Percentiles rank a stretch among this genome's conserved stretches.
Evolutionary conservation across 2,797 vertebrate genomes (phyloP).

Genomic region (Pyrocephalus nanus): DNA sequence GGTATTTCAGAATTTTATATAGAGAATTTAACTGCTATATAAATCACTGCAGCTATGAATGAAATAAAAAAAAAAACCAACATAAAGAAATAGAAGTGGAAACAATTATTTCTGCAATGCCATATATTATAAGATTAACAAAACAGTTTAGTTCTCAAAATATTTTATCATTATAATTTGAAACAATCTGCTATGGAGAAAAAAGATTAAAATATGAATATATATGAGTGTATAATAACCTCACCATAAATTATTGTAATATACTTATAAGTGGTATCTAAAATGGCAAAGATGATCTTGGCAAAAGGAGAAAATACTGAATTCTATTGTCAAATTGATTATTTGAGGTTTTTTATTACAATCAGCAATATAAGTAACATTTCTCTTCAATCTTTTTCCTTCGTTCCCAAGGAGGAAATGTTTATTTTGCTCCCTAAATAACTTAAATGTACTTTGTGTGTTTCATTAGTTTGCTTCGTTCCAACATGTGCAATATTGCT

Average conservation of each 20-base stretch:
- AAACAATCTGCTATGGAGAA: neutral
- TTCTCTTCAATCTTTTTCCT: neutral
- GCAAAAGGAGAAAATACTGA: neutral
- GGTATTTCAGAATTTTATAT: neutral
- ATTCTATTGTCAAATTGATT: neutral
- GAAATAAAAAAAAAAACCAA: neutral
- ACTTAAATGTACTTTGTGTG: neutral
- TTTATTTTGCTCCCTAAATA: neutral
- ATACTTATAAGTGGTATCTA: neutral
- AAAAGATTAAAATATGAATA: neutral
- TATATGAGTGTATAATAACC: neutral
- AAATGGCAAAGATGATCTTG: neutral
- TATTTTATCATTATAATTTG: neutral
- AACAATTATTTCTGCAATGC: neutral
- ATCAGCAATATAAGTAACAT: neutral
- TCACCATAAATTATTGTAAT: neutral
- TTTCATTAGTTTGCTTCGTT: neutral
- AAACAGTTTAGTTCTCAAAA: neutral
- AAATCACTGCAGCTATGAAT: neutral
- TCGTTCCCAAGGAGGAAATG: neutral
- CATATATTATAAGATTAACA: neutral
- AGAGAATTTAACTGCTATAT: neutral
- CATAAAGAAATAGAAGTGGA: neutral
- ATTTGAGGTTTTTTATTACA: neutral
- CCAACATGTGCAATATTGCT: neutral